Conservation (phyloP, 2,113 vertebrate genomes). For the Barbus barbus region DNA sequence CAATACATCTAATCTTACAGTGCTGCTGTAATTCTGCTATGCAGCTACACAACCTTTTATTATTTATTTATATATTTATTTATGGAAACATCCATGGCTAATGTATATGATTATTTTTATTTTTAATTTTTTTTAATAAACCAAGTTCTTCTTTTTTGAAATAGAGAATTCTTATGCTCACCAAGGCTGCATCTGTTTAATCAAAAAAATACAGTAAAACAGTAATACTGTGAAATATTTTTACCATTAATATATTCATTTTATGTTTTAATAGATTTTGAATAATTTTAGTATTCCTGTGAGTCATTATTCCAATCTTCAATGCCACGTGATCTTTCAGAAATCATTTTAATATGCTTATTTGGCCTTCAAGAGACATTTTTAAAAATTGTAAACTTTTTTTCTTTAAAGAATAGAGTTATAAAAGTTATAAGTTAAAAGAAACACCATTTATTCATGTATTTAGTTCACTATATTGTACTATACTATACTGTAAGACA, state of each 20-base stretch:
- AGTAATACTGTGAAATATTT: not conserved
- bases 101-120: not conserved
- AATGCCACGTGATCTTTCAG: not conserved
- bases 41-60: slow-evolving; percentile 7
- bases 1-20: slow-evolving; percentile 35
- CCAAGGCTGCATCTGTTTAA: not conserved
- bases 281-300: not conserved
- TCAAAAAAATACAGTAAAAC: not conserved
- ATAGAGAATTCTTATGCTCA: not conserved
- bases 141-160: no score
- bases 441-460: no score
- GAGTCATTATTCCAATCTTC: not conserved
- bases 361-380: not conserved
- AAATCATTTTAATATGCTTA: not conserved
- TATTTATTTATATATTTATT: not conserved
- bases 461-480: not conserved
- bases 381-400: no score
- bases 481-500: not conserved
- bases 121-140: not conserved
- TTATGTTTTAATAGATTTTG: not conserved
- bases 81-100: not conserved
- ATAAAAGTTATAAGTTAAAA: no score
- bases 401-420: no score
- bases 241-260: not conserved
- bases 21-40: slow-evolving; percentile 42